Evolutionary conservation across 2,888 invertebrate genomes (phyloP).

Genomic region (Chymomyza procnemis): DNA sequence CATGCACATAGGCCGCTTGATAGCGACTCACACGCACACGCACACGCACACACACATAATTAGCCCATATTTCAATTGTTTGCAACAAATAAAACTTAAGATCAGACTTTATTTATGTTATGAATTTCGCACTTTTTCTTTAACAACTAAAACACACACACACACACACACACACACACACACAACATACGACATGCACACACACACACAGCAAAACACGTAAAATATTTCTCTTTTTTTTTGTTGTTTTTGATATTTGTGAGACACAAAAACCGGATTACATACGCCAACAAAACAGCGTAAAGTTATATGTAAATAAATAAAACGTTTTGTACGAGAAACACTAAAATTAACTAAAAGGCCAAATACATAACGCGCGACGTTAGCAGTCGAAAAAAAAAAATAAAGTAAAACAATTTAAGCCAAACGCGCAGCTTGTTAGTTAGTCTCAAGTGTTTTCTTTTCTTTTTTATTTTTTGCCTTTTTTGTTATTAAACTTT

Average conservation of each 20-base stretch:
- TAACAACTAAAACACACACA: not conserved
- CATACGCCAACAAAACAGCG: constrained; percentile 40
- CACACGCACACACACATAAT: constrained; percentile 11
- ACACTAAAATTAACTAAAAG: constrained; percentile 19
- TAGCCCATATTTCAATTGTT: constrained; percentile 42
- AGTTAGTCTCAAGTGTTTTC: too few relatives aligned
- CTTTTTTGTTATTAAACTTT: not conserved
- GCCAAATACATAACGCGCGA: constrained; percentile 28
- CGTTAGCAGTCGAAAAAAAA: constrained; percentile 11
- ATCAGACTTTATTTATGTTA: not conserved
- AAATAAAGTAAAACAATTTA: constrained; percentile 6
- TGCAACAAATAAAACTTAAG: constrained; percentile 65
- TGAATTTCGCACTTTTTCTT: not conserved
- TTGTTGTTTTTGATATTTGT: too few relatives aligned
- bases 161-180: not conserved
- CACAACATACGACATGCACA: too few relatives aligned
- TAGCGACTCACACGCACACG: too few relatives aligned
- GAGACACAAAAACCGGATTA: constrained; percentile 29
- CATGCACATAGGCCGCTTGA: constrained; percentile 23
- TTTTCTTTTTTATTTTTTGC: too few relatives aligned
- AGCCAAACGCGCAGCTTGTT: not conserved
- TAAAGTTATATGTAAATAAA: constrained; percentile 6
- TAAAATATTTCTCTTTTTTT: not conserved
- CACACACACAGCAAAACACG: not conserved
- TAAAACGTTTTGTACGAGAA: not conserved